Percentiles rank a stretch among this genome's conserved stretches.
Evolutionary conservation across 2,113 vertebrate species (phyloP).

Genomic region (Vicugna pacos): DNA sequence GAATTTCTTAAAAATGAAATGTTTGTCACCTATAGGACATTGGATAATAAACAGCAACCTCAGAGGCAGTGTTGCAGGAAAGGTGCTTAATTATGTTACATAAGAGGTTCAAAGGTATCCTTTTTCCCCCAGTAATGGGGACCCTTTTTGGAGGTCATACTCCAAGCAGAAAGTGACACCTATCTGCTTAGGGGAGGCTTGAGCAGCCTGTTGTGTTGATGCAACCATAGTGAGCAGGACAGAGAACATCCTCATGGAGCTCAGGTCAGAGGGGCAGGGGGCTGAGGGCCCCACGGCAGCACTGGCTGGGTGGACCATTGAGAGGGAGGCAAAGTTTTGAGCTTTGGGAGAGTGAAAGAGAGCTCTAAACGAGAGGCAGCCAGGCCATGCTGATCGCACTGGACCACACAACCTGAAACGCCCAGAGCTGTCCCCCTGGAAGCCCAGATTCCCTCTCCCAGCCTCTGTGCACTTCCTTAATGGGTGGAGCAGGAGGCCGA

Average conservation of each 20-base stretch:
- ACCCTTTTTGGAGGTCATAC: neutral
- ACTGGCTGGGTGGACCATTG: neutral
- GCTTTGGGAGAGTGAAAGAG: neutral
- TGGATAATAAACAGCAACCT: neutral
- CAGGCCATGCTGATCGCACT: neutral
- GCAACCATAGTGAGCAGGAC: neutral
- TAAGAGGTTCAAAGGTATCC: neutral
- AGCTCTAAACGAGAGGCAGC: neutral
- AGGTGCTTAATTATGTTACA: neutral
- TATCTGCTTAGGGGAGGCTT: neutral
- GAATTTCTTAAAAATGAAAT: neutral
- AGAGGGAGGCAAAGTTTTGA: neutral
- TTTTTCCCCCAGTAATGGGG: neutral
- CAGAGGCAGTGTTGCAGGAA: neutral
- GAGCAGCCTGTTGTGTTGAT: neutral
- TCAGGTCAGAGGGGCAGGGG: neutral
- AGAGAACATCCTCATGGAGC: neutral
- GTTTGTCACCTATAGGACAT: rapidly evolving
- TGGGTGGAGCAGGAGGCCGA: neutral
- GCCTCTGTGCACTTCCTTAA: neutral
- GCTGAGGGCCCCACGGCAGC: rapidly evolving
- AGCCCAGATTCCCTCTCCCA: neutral
- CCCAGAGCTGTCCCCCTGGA: neutral
- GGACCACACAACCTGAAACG: neutral
- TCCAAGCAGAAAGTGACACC: neutral